Conservation (phyloP, 2,113 vertebrate species). For the Deroptyus accipitrinus region DNA sequence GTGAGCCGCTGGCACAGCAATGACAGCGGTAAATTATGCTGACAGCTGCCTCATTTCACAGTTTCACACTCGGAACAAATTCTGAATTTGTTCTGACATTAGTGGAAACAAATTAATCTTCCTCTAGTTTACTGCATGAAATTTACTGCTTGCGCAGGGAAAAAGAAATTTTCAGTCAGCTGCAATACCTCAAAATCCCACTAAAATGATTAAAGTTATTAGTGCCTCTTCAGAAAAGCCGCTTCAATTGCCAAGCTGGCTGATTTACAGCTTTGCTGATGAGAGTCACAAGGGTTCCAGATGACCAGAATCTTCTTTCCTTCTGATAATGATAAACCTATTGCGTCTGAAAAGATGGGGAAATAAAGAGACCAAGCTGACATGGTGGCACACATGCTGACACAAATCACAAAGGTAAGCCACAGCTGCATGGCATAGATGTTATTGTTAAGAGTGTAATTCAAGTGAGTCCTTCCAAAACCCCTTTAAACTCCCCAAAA, state of each 20-base stretch:
- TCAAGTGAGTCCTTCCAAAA: slow-evolving; percentile 7
- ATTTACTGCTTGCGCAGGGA: not conserved
- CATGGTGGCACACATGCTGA: not conserved
- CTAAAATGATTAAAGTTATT: slow-evolving; percentile 16
- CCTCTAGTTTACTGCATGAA: slow-evolving; percentile 13
- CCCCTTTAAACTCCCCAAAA: not conserved
- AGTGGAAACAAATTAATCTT: slow-evolving; percentile 39
- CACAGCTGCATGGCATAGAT: not conserved
- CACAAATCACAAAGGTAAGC: not conserved
- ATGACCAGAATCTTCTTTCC: not conserved
- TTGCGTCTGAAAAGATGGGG: not conserved
- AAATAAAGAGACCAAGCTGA: not conserved
- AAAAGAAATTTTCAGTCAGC: slow-evolving; percentile 12
- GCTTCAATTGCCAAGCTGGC: not conserved
- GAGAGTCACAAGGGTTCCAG: slow-evolving; percentile 27
- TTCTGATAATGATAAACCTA: slow-evolving; percentile 3
- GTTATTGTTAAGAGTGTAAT: not conserved
- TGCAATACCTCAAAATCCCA: slow-evolving; percentile 30
- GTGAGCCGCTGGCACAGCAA: not conserved
- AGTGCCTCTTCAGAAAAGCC: slow-evolving; percentile 20
- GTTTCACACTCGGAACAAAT: slow-evolving; percentile 1
- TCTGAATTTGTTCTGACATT: slow-evolving; percentile 30
- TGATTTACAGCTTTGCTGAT: slow-evolving; percentile 31
- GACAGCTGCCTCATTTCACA: slow-evolving; percentile 32
- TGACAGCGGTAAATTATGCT: not conserved